phyloP scores from a whole-genome alignment of 2,888 invertebrate genomes.

The Abrostola triplasia region DNA sequence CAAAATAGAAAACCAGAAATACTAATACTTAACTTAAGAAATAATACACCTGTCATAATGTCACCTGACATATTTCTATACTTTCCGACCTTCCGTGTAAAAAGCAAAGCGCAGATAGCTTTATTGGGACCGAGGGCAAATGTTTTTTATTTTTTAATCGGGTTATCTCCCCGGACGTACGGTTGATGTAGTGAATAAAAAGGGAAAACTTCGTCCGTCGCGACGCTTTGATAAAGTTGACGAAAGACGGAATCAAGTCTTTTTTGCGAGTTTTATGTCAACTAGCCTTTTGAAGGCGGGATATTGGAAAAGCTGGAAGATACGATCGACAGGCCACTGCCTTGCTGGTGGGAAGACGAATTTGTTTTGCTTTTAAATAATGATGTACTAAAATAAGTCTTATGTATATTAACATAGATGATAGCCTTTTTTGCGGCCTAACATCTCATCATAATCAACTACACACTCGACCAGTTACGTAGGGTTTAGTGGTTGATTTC shows the following conservation, averaged over 20 bases:
- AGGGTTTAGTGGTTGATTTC: too few species aligned
- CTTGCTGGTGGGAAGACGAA: too few species aligned
- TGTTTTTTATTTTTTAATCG: slow-evolving; percentile 32
- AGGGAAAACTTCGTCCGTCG: slow-evolving; percentile 26
- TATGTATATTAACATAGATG: too few species aligned
- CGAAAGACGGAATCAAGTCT: slow-evolving; percentile 31
- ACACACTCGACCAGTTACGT: too few species aligned
- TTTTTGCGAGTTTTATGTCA: slow-evolving; percentile 18
- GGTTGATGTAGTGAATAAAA: slow-evolving; percentile 35
- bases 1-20: not conserved
- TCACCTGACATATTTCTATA: not conserved
- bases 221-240: slow-evolving; percentile 40
- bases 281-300: slow-evolving; percentile 19
- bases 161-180: slow-evolving; percentile 27
- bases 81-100: not conserved
- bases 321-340: too few species aligned
- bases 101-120: slow-evolving; percentile 23
- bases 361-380: too few species aligned
- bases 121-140: slow-evolving; percentile 11
- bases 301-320: slow-evolving; percentile 25
- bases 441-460: too few species aligned
- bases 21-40: not conserved
- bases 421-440: too few species aligned
- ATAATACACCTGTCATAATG: too few species aligned
- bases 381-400: too few species aligned